Conservation (phyloP, 1,140 invertebrate species). For the Pseudomyrmex flavicornis region DNA sequence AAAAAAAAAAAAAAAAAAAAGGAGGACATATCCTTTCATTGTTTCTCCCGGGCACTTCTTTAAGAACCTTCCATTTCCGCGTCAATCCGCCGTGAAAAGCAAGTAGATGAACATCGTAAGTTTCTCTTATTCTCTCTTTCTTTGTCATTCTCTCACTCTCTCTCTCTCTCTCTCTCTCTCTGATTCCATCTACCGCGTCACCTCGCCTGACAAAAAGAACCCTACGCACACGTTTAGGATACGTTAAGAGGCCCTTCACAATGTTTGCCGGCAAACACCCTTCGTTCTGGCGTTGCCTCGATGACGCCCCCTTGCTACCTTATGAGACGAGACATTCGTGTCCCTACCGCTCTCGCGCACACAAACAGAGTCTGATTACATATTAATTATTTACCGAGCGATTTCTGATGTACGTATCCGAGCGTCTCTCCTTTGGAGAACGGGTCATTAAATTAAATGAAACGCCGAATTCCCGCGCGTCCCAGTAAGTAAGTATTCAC, state of each 20-base stretch:
- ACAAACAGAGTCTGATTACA: constrained; percentile 82
- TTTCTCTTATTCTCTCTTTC: constrained; percentile 32
- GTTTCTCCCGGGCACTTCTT: constrained; percentile 26
- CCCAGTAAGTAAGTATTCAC: constrained; percentile 31
- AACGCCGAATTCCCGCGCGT: constrained; percentile 71
- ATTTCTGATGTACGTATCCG: constrained; percentile 73
- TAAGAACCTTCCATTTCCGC: constrained; percentile 42
- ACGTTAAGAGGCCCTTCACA: constrained; percentile 78
- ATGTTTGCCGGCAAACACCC: constrained; percentile 83
- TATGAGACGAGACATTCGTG: constrained; percentile 65
- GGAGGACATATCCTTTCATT: constrained; percentile 27
- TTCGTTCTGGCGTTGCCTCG: constrained; percentile 74
- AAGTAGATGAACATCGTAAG: constrained; percentile 58
- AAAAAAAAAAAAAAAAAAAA: not conserved
- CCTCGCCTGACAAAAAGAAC: constrained; percentile 65
- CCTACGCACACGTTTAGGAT: constrained; percentile 73
- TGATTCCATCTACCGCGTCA: constrained; percentile 69
- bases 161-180: not conserved
- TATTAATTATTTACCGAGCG: constrained; percentile 84
- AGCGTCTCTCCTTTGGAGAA: constrained; percentile 60
- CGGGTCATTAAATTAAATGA: constrained; percentile 81
- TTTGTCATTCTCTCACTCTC: not conserved
- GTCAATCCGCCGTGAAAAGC: constrained; percentile 50
- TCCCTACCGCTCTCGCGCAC: constrained; percentile 72
- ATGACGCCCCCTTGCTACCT: constrained; percentile 76